Conservation (phyloP, 2,797 vertebrate species). For the Coluber constrictor region DNA sequence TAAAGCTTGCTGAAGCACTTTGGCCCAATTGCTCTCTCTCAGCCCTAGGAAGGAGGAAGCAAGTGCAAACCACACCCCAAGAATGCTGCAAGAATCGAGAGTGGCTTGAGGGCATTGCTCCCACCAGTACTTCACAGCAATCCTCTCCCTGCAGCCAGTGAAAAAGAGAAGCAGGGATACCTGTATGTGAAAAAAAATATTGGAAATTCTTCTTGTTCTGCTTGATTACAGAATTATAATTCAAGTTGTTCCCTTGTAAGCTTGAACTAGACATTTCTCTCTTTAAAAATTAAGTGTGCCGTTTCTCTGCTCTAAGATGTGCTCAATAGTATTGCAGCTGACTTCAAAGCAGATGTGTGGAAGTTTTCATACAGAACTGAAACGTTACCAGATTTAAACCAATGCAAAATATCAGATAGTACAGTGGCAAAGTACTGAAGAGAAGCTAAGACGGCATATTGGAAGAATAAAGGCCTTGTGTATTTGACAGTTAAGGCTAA, state of each 20-base stretch:
- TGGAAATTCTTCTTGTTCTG: background rate
- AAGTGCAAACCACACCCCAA: background rate
- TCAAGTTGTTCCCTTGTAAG: background rate
- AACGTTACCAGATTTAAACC: background rate
- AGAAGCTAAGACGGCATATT: background rate
- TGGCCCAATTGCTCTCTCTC: background rate
- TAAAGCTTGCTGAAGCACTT: background rate
- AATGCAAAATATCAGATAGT: background rate
- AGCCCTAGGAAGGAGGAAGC: background rate
- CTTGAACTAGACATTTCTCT: background rate
- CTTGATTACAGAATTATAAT: background rate
- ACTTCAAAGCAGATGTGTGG: too few species aligned
- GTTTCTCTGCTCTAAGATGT: background rate
- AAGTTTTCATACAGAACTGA: background rate
- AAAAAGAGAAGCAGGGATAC: background rate
- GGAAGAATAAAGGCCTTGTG: background rate
- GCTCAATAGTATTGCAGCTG: background rate
- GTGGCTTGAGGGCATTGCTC: background rate
- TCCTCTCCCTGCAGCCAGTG: background rate
- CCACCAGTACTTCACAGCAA: background rate
- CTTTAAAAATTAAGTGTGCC: background rate
- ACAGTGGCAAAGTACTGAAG: background rate
- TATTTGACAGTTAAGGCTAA: background rate
- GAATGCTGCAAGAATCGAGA: background rate
- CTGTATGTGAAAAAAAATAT: background rate